Base-by-base conservation (phyloP, 2,113 vertebrate genomes). In the Cynoglossus semilaevis region DNA sequence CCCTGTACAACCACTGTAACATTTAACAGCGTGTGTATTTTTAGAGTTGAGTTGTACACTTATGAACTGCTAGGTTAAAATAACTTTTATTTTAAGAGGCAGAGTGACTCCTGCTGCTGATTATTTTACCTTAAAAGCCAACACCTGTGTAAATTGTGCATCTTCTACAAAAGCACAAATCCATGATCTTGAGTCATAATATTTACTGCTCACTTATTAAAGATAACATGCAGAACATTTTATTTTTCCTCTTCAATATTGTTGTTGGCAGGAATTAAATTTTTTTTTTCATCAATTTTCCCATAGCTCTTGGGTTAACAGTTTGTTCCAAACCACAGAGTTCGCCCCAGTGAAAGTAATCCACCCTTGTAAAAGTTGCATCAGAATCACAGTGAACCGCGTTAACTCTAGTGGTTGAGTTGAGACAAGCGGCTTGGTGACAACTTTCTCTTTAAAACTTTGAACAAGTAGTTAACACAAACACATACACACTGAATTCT, bases 231-330 rank as follows among this genome's bases (percentile, higher is more conserved):
- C 49, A 52, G 36, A 19, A 36, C 46, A 50, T 67, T 51, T 64
- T 35, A 50, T 41, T 53, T 45, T 18, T 9, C 46, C 34, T 8
- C 18, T 16, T 14, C 15, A 63, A 14, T 67, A 49, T 77, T 60
- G 50, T 42, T 49, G 17, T 60, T 67, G 65, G 64, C 56, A 59
- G 46, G n/a, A 40, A 0, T 7, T 12, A 35, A 12, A 16, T 55
- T 22, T 41, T 56, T 81, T 22, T 41, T 56, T 81, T 69, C 54
- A 51, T 70, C 51, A 7, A 9, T 51, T 51, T 59, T 51, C 60
- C 61, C 41, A 49, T 16, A 9, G 1, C 43, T 40, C 51, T 47
- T 55, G 15, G 9, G 41, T 4, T 16, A 1, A 47, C 18, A 17
- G 47, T 71, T 22, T 7, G n/a, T 18, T 60, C 58, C 51, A 57